These are phyloP conservation scores for Stegodyphus dumicola DNA, from an alignment of 1,140 invertebrate genomes.

Conservation along the genomic window DNA sequence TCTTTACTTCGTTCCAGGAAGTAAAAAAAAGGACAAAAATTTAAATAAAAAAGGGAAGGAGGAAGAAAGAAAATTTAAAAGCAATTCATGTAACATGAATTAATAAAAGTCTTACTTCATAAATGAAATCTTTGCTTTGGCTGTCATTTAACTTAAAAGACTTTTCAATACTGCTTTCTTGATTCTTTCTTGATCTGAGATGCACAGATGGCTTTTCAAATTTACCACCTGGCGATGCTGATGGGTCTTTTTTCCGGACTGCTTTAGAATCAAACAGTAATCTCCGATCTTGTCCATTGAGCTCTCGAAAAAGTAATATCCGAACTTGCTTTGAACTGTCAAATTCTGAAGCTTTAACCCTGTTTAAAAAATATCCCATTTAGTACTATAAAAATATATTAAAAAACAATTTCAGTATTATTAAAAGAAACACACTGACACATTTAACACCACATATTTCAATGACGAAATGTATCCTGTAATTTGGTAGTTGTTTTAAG, in stretches of 20 bases:
- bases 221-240: slow-evolving; percentile 57
- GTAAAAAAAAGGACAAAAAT: no score
- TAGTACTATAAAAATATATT: no score
- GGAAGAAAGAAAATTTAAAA: background rate
- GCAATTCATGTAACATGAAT: background rate
- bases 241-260: slow-evolving; percentile 71
- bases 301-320: slow-evolving; percentile 85
- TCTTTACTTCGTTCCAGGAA: no score
- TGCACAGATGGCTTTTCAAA: slow-evolving; percentile 6
- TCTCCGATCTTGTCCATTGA: slow-evolving; percentile 81
- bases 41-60: background rate
- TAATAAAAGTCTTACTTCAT: slow-evolving; percentile 59
- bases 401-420: no score
- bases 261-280: slow-evolving; percentile 86
- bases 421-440: no score
- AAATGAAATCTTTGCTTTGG: slow-evolving; percentile 36
- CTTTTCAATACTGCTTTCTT: slow-evolving; percentile 50
- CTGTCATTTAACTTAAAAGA: slow-evolving; percentile 42
- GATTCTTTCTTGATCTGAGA: background rate
- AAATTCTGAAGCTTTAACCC: slow-evolving; percentile 66
- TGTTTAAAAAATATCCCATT: slow-evolving; percentile 56
- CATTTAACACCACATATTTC: no score
- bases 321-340: slow-evolving; percentile 69
- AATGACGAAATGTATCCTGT: no score
- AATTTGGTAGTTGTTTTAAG: no score